Conservation (phyloP, 53 echinoderm and acorn worm genomes). For the Actinopyga echinites region DNA sequence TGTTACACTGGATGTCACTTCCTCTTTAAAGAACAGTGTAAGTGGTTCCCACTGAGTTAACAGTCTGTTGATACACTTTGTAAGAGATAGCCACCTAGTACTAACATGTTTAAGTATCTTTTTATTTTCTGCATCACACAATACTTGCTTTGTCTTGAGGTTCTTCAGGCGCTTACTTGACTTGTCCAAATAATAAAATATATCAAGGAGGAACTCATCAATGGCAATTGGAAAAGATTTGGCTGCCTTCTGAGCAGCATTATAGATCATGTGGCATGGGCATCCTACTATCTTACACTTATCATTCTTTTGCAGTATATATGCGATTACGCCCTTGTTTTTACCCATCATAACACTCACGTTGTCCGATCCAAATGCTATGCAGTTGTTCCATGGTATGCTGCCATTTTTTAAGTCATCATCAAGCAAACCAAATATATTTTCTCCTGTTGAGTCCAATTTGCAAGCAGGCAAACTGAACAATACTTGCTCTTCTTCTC, state of each 20-base stretch:
- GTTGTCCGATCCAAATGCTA: conserved; percentile 45
- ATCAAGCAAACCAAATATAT: conserved; percentile 54
- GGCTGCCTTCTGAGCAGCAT: conserved; percentile 41
- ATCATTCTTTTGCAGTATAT: background rate
- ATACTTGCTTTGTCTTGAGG: background rate
- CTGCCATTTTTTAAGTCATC: conserved; percentile 29
- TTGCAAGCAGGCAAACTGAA: conserved; percentile 54
- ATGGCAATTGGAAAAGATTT: conserved; percentile 11
- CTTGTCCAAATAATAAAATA: conserved; percentile 51
- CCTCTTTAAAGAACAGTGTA: conserved; percentile 17
- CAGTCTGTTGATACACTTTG: conserved; percentile 2
- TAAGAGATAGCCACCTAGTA: conserved; percentile 40
- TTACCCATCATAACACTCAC: conserved; percentile 49
- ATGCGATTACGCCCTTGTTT: conserved; percentile 38
- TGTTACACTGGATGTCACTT: conserved; percentile 20
- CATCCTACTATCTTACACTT: conserved; percentile 45
- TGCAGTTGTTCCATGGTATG: conserved; percentile 59
- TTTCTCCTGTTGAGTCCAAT: conserved; percentile 55
- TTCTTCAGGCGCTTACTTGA: conserved; percentile 21
- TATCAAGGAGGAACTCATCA: conserved; percentile 50
- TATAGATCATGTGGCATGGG: conserved; percentile 55
- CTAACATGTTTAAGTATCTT: conserved; percentile 42
- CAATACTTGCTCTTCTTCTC: conserved; percentile 35
- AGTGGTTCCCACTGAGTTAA: conserved; percentile 51
- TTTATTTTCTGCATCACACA: background rate